phyloP scores from a whole-genome alignment of 2,888 invertebrate genomes.

The Ganaspis brasiliensis region DNA sequence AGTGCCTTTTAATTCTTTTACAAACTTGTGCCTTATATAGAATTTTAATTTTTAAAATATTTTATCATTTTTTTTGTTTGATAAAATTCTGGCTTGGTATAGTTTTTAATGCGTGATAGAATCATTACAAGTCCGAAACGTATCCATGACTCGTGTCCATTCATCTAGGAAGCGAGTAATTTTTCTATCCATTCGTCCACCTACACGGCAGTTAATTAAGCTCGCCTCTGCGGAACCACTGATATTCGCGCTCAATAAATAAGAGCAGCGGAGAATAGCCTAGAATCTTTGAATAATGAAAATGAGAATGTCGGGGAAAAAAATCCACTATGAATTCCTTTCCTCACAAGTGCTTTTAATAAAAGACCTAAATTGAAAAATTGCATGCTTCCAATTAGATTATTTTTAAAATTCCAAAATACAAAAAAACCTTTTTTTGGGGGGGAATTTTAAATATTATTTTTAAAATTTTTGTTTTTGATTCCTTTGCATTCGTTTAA shows the following conservation, averaged over 20 bases:
- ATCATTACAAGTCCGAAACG: conserved; percentile 46
- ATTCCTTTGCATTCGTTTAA: no score
- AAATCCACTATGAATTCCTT: conserved; percentile 28
- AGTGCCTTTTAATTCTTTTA: no score
- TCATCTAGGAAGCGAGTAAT: conserved; percentile 77
- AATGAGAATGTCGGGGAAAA: conserved; percentile 21
- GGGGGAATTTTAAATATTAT: no score
- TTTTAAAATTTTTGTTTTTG: no score
- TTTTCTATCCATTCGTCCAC: conserved; percentile 69
- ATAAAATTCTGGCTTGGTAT: background rate
- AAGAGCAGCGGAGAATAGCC: conserved; percentile 13
- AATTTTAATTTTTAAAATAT: no score
- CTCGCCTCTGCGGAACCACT: conserved; percentile 65
- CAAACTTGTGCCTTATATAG: no score
- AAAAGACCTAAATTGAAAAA: conserved; percentile 14
- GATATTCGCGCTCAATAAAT: conserved; percentile 62
- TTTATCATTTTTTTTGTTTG: no score
- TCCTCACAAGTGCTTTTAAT: conserved; percentile 9
- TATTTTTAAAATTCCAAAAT: background rate
- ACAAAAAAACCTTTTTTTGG: no score
- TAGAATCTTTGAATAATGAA: conserved; percentile 40
- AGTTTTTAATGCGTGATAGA: conserved; percentile 15
- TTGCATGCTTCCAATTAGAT: background rate
- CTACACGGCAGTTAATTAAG: conserved; percentile 72
- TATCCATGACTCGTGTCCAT: conserved; percentile 67